A percentile compares a stretch with the other conserved stretches of the same genome.
phyloP scores from a whole-genome alignment of 2,888 invertebrate genomes.

The Scaptodrosophila latifasciaeformis region DNA sequence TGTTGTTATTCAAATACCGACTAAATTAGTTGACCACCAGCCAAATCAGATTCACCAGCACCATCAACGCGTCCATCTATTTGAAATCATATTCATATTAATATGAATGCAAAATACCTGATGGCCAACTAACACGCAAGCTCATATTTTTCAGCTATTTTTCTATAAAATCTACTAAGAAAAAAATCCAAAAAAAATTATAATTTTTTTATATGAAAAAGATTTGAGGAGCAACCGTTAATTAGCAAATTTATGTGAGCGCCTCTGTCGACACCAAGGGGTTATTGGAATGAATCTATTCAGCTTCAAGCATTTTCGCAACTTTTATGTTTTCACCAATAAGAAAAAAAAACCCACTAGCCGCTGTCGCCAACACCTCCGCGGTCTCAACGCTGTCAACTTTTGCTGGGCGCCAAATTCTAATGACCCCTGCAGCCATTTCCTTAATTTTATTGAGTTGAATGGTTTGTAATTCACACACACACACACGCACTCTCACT shows the following conservation, averaged over 20 bases:
- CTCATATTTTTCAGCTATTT: slow-evolving; percentile 48
- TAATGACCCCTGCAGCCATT: slow-evolving; percentile 45
- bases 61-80: too few relatives aligned
- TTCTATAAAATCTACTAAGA: too few relatives aligned
- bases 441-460: slow-evolving; percentile 52
- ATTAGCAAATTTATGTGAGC: slow-evolving; percentile 58
- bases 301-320: slow-evolving; percentile 28
- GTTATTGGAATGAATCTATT: background rate
- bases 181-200: too few relatives aligned
- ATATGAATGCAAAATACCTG: slow-evolving; percentile 46
- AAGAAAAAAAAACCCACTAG: slow-evolving; percentile 5
- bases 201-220: slow-evolving; percentile 49
- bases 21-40: background rate
- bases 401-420: too few relatives aligned
- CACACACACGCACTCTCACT: too few relatives aligned
- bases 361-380: slow-evolving; percentile 4
- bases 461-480: too few relatives aligned
- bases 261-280: slow-evolving; percentile 48
- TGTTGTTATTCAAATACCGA: slow-evolving; percentile 21
- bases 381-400: slow-evolving; percentile 15
- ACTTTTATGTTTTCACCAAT: slow-evolving; percentile 33
- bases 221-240: slow-evolving; percentile 55
- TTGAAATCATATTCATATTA: background rate
- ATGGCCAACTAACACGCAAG: slow-evolving; percentile 50
- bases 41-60: too few relatives aligned